Base-by-base conservation (phyloP, 2,888 invertebrate genomes). In the Eulithis prunata region DNA sequence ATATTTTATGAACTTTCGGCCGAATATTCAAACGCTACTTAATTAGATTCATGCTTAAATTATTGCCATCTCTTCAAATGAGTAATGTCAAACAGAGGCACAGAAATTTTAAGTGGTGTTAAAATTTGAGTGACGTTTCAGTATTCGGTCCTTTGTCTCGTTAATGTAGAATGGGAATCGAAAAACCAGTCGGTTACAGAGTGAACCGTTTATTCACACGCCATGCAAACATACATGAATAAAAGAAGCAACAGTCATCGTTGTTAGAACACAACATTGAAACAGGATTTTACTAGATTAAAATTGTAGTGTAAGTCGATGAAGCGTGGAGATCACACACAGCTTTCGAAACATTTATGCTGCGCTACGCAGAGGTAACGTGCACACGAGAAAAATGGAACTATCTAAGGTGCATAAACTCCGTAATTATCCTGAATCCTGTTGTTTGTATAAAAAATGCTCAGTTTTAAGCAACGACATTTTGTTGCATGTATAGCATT, bases 331-430 rank as follows among this genome's bases (percentile, higher is more conserved):
- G 65, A 61, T 70, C 68, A 62, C 67, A 72, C 74, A 74, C 75
- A 76, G 77, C 80, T 80, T 81, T 81, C 79, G 78, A 79, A 80
- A 78, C 71, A 67, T 61, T 62, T 54, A 57, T 60, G 60, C 69
- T 62, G 56, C 57, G 58, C 64, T 51, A 45, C 60, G 59, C 57
- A 63, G 54, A 53, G 13, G 54, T 53, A 57, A 53, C 63, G 68
- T 64, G 56, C 64, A 60, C 57, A 58, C 54, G 56, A 63, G 60
- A 52, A 52, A 74, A 63, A 71, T 72, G 64, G 67, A 70, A 65
- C 57, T 53, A 58, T 59, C 47, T 47, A 47, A 13, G 46, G 6
- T 47, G 47, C 14, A 47, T 47, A 47, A 47, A 47, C 47, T 4
- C n/a, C 11, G 45, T 13, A 46, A 46, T 13, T 13, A 46, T 47